Base-by-base conservation (phyloP, 2,888 invertebrate species). In the Amphimallon solstitiale region DNA sequence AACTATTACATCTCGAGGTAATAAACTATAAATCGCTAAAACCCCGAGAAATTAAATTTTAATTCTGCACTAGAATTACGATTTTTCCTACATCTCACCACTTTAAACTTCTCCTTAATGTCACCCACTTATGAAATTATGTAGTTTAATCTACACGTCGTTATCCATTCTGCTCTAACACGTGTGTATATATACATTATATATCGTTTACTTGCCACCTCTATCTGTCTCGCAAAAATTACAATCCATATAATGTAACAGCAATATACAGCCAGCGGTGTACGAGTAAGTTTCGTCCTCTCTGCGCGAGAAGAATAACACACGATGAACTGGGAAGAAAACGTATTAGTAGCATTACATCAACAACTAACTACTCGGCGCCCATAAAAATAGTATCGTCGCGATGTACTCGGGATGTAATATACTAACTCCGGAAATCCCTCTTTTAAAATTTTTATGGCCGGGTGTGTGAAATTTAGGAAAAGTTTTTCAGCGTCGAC, bases 41-140 rank as follows among this genome's bases (percentile, higher is more conserved):
- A n/a, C n/a, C n/a, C n/a, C n/a, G n/a, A n/a, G n/a, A n/a, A n/a
- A n/a, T n/a, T n/a, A n/a, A n/a, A n/a, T n/a, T n/a, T n/a, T n/a
- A n/a, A n/a, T n/a, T n/a, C n/a, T n/a, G n/a, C n/a, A n/a, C n/a
- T n/a, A n/a, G 23, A 9, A 29, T 38, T 34, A 23, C 29, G 51
- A 63, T 63, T 63, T 63, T 63, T 63, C 23, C 54, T 54, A 34
- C 52, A 29, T 43, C 52, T 45, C 63, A 45, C 52, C 19, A 34
- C 63, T 63, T n/a, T 43, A 29, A 63, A 63, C 40, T n/a, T n/a
- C n/a, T 38, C 54, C n/a, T 38, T 49, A 40, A 49, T 49, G 49
- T 62, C 62, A 34, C 43, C 63, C 52, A 63, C 54, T 63, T 54
- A 63, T 43, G 15, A 34, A 45, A 54, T 29, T 7, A 29, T 9